phyloP scores from a whole-genome alignment of 2,797 vertebrate genomes.

The Orestias chungarensis region DNA sequence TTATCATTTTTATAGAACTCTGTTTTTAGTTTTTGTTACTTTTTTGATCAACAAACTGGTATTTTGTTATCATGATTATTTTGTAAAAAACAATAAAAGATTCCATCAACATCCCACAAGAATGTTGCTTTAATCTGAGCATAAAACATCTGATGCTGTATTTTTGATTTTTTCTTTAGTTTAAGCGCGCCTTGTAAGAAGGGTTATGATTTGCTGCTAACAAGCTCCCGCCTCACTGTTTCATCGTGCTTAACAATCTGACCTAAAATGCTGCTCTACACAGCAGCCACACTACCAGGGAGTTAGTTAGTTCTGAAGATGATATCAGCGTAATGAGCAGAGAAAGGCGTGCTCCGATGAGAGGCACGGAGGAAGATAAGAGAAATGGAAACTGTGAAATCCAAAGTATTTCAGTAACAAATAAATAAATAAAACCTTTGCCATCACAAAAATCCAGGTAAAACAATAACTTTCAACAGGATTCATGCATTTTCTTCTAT shows the following conservation, averaged over 20 bases:
- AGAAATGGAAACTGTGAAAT: neutral
- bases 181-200: neutral
- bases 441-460: neutral
- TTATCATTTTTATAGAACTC: too few species aligned
- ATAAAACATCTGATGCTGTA: neutral
- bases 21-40: too few species aligned
- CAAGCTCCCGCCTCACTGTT: neutral
- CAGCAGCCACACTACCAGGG: neutral
- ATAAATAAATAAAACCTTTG: neutral
- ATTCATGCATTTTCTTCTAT: neutral
- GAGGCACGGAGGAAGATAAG: neutral
- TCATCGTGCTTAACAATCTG: neutral
- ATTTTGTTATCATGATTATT: too few species aligned
- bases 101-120: too few species aligned
- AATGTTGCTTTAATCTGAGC: neutral
- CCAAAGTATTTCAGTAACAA: neutral
- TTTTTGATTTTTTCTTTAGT: neutral
- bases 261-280: neutral
- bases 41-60: too few species aligned
- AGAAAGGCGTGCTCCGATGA: neutral
- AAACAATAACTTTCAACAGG: neutral
- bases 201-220: neutral
- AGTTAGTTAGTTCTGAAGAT: neutral
- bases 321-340: neutral
- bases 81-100: too few species aligned